phyloP scores from a whole-genome alignment of 2,888 invertebrate species.

The Pycnomerus fuliginosus region DNA sequence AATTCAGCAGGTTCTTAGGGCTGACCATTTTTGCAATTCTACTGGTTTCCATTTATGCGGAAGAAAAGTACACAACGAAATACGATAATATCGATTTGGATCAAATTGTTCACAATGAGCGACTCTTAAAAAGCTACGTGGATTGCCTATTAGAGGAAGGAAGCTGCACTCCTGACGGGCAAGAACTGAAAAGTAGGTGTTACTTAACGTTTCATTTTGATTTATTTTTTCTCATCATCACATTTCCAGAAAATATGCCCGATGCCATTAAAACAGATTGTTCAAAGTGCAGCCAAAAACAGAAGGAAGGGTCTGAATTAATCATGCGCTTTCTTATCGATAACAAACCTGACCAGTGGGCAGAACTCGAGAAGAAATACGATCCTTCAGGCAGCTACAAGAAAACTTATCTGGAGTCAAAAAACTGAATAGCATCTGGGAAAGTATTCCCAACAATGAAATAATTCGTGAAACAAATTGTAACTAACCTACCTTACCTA shows the following conservation, averaged over 20 bases:
- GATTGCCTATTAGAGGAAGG: conserved; percentile 64
- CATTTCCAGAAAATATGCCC: conserved; percentile 51
- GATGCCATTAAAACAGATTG: conserved; percentile 71
- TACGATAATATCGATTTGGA: conserved; percentile 68
- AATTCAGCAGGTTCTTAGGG: too few relatives aligned
- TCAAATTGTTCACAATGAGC: conserved; percentile 61
- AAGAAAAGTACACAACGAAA: conserved; percentile 62
- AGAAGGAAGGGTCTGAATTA: conserved; percentile 63
- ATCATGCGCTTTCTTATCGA: conserved; percentile 64
- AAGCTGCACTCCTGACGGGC: conserved; percentile 65
- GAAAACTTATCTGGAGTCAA: conserved; percentile 57
- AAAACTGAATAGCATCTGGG: too few relatives aligned
- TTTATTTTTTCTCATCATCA: conserved; percentile 13
- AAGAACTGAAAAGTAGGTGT: conserved; percentile 54
- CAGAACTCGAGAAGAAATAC: conserved; percentile 47
- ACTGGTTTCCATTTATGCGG: too few relatives aligned
- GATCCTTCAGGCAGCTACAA: conserved; percentile 65
- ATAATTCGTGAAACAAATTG: too few relatives aligned
- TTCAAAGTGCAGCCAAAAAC: conserved; percentile 65
- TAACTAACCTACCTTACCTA: too few relatives aligned
- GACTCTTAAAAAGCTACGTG: conserved; percentile 64
- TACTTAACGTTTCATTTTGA: not conserved
- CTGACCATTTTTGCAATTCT: too few relatives aligned
- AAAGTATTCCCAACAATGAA: too few relatives aligned
- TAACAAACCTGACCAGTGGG: conserved; percentile 53